These are phyloP conservation scores for Xestoiulus laeticollis DNA, from an alignment of 2,888 invertebrate genomes.

Conservation along the genomic window DNA sequence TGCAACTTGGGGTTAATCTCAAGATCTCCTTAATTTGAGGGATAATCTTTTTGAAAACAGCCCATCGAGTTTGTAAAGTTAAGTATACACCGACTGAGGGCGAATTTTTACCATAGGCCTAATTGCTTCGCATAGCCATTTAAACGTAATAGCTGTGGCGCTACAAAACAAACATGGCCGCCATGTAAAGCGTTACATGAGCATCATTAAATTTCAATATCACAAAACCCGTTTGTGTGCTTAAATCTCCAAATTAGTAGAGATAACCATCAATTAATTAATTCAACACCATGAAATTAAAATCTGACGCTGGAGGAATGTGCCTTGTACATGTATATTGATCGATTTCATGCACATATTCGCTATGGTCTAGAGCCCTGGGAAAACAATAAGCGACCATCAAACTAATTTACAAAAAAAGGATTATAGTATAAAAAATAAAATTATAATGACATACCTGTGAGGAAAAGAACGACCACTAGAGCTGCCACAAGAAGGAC, in stretches of 20 bases:
- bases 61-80: conserved; percentile 30
- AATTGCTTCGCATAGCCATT: background rate
- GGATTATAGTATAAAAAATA: background rate
- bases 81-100: conserved; percentile 10
- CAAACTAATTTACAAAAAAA: too few species aligned
- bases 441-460: background rate
- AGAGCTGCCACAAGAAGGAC: conserved; percentile 43
- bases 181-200: background rate
- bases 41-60: conserved; percentile 13
- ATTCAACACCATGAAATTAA: background rate
- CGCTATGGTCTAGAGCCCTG: background rate
- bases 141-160: background rate
- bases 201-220: conserved; percentile 7
- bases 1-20: background rate
- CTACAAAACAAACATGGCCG: conserved; percentile 10
- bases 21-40: conserved; percentile 40
- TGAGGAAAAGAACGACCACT: conserved; percentile 36
- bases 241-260: background rate
- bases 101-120: conserved; percentile 5
- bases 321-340: background rate
- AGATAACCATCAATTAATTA: conserved; percentile 31
- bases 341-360: background rate
- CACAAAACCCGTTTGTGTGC: background rate
- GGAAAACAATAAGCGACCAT: too few species aligned
- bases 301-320: background rate